phyloP scores from a whole-genome alignment of 1,140 invertebrate genomes.

The Caenorhabditis brenneri region DNA sequence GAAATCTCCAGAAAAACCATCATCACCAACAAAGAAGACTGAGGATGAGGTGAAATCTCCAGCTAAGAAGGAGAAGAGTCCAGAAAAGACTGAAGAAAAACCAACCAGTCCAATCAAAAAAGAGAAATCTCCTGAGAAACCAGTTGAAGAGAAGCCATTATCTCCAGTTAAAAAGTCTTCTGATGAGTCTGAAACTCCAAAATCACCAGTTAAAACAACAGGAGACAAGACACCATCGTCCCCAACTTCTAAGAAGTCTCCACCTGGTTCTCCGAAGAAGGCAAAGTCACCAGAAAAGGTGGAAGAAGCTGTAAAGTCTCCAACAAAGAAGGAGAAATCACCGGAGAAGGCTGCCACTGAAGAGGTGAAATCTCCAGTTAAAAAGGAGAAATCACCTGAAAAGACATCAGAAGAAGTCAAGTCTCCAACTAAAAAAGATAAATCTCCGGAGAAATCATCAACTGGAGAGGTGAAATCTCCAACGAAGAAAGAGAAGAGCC shows the following conservation, averaged over 20 bases:
- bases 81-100: not conserved
- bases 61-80: too few relatives aligned
- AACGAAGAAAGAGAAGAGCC: not conserved
- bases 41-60: not conserved
- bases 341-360: slow-evolving; percentile 3
- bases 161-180: too few relatives aligned
- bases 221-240: too few relatives aligned
- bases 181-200: too few relatives aligned
- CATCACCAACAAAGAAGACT: too few relatives aligned
- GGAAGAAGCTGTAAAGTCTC: not conserved
- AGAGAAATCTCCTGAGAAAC: not conserved
- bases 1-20: not conserved
- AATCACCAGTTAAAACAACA: not conserved
- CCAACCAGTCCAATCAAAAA: not conserved
- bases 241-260: not conserved
- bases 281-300: not conserved
- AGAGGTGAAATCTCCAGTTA: not conserved
- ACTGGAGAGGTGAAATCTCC: not conserved
- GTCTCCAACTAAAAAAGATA: not conserved
- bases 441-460: not conserved
- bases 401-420: not conserved
- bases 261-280: not conserved
- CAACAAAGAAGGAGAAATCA: not conserved
- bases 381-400: slow-evolving; percentile 3
- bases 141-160: not conserved